Base-by-base conservation (phyloP, 2,113 vertebrate genomes). In the Zosterops pallidus region DNA sequence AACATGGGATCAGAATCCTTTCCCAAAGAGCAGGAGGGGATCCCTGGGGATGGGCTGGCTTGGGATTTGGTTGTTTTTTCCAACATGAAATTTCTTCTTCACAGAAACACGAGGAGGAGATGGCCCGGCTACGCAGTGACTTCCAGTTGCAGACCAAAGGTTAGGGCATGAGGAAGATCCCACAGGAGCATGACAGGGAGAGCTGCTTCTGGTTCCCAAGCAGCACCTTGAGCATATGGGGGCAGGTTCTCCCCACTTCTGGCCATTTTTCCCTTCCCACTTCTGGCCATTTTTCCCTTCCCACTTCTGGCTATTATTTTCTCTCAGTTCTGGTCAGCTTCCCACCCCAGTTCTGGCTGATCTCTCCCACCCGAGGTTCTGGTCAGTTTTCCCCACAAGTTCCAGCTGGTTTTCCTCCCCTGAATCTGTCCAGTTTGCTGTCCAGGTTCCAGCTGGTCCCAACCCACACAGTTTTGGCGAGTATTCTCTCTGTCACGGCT, bases 61-160 rank as follows among this genome's bases (percentile, higher is more conserved):
- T 35, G 13, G 49, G 21, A 2, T 57, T 44, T 41, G 35, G 3
- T 65, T 68, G 5, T 37, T 25, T 17, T 9, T 26, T 56, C 65
- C 97, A 22, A 97, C 9, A 0, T 0, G 0, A 6, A 2, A 14
- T 33, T 92, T 75, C 22, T 31, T 94, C 57, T 94, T n/a, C 62
- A 94, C 98, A 99, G 99, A 99, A 98, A 97, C 98, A 99, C 5
- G 77, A 98, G 3, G 98, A 99, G 94, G 98, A 99, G 94, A 95
- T 98, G 63, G 97, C 98, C 15, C 92, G 60, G 91, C 88, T 98
- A 49, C 96, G 97, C 57, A 97, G 85, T 0, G 92, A 98, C 90
- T 98, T 98, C 9, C 98, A 99, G 96, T 98, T 97, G 89, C 97
- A 98, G 97, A 94, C 98, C 42, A 94, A 95, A 98, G 99, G 99